Evolutionary conservation across 2,113 vertebrate genomes (phyloP).

Genomic region (Lontra canadensis): DNA sequence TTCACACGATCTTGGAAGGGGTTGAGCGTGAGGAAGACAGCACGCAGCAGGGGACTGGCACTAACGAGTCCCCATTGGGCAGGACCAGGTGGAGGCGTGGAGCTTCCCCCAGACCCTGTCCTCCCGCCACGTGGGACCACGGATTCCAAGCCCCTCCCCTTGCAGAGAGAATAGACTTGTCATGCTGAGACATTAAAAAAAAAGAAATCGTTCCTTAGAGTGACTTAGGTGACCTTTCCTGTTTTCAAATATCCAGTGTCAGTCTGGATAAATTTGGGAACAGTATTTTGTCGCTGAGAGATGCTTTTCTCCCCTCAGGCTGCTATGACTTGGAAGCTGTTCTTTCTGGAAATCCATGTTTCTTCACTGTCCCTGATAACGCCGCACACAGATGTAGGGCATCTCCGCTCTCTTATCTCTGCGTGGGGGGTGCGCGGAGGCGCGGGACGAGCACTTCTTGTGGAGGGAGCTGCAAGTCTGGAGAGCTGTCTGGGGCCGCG

Average conservation of each 20-base stretch:
- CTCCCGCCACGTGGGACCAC: neutral
- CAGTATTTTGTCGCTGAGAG: too few relatives aligned
- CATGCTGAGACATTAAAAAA: neutral
- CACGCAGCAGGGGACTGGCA: accelerated
- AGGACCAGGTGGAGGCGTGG: neutral
- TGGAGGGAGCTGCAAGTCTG: accelerated
- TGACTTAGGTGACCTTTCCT: too few relatives aligned
- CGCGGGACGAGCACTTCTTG: neutral
- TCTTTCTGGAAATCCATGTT: neutral
- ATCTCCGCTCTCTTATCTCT: neutral
- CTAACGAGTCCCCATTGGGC: neutral
- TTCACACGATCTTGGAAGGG: accelerated
- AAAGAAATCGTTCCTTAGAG: neutral
- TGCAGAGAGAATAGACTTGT: too few relatives aligned
- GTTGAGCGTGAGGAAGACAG: accelerated
- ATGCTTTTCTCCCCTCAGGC: neutral
- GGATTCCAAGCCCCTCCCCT: neutral
- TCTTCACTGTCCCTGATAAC: accelerated
- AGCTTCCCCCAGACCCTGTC: neutral
- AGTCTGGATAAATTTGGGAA: neutral
- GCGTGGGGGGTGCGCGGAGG: too few relatives aligned
- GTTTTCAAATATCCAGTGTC: accelerated
- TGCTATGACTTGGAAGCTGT: too few relatives aligned
- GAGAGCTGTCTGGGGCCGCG: neutral
- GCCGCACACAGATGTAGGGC: accelerated